phyloP scores from a whole-genome alignment of 2,113 vertebrate genomes.

The Ciconia maguari region DNA sequence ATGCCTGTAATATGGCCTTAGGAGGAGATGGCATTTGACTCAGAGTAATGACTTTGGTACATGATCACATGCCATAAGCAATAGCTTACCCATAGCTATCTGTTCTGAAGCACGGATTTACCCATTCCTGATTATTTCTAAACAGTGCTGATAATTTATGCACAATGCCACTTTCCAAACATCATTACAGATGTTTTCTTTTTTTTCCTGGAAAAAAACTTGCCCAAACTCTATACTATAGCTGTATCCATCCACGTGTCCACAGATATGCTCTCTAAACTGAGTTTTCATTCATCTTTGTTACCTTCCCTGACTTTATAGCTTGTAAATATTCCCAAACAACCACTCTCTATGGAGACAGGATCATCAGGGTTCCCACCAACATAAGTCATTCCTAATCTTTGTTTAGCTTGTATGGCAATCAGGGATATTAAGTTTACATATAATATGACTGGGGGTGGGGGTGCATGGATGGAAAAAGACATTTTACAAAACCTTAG shows the following conservation, averaged over 20 bases:
- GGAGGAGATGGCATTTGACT: background rate
- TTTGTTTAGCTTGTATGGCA: background rate
- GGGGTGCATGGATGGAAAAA: background rate
- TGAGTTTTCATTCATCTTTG: background rate
- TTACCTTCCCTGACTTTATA: background rate
- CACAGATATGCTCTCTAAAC: background rate
- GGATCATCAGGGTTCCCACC: background rate
- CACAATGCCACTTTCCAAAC: background rate
- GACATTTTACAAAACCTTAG: background rate
- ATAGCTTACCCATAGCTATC: background rate
- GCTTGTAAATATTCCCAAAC: background rate
- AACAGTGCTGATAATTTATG: background rate
- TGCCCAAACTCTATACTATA: background rate
- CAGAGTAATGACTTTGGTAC: background rate
- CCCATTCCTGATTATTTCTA: background rate
- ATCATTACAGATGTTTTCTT: background rate
- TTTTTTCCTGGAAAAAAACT: background rate
- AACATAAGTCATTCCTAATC: background rate
- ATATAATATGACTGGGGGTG: rapidly evolving
- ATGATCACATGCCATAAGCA: background rate
- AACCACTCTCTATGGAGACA: background rate
- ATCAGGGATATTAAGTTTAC: background rate
- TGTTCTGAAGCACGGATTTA: background rate
- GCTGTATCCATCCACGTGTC: background rate
- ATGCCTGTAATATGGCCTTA: background rate